Evolutionary conservation across 2,113 vertebrate genomes (phyloP).

Genomic region (Eudyptes chrysolophus): DNA sequence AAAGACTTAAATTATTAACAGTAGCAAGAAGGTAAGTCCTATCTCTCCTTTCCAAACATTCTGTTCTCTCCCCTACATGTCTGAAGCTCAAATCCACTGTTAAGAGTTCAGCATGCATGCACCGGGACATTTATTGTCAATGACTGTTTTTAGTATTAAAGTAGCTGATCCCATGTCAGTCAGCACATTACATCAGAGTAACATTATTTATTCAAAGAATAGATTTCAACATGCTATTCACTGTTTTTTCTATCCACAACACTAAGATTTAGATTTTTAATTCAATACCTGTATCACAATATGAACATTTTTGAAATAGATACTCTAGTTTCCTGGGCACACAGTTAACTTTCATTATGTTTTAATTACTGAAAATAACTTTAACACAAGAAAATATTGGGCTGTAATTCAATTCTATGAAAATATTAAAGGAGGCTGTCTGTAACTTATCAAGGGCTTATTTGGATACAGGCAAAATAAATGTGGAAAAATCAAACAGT

Average conservation of each 20-base stretch:
- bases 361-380: background rate
- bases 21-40: slow-evolving; percentile 38
- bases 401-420: background rate
- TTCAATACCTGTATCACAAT: background rate
- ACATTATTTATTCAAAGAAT: slow-evolving; percentile 52
- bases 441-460: background rate
- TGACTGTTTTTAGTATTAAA: slow-evolving; percentile 8
- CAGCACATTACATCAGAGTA: slow-evolving; percentile 48
- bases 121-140: background rate
- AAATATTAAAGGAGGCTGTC: background rate
- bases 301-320: background rate
- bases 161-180: slow-evolving; percentile 37
- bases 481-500: background rate
- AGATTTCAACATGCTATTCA: background rate
- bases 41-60: slow-evolving; percentile 30
- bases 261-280: background rate
- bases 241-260: background rate
- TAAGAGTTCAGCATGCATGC: background rate
- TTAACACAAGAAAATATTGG: background rate
- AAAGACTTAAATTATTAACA: slow-evolving; percentile 38
- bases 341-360: background rate
- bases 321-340: background rate
- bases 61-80: background rate
- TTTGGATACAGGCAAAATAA: background rate
- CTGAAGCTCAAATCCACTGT: slow-evolving; percentile 5